These are phyloP conservation scores for Polydrusus pterygomalis DNA, from an alignment of 2,888 invertebrate genomes.

Conservation along the genomic window DNA sequence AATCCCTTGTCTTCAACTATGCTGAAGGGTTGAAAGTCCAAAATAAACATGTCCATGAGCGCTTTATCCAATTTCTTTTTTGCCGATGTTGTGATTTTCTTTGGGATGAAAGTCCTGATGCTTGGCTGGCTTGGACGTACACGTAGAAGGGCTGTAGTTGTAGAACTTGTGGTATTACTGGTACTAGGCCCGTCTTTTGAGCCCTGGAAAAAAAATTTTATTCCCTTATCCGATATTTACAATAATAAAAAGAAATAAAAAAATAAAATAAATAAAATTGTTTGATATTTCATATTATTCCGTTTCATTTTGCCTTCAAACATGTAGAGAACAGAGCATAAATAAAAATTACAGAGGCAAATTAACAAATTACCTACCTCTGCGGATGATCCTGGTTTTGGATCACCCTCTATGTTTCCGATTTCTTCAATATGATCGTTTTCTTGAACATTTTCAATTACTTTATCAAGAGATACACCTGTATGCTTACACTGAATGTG, in stretches of 20 bases:
- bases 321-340: too few species aligned
- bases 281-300: too few species aligned
- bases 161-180: too few species aligned
- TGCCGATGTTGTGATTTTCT: not conserved
- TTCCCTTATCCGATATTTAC: too few species aligned
- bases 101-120: conserved; percentile 9
- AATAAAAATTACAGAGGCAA: too few species aligned
- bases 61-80: conserved; percentile 9
- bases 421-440: too few species aligned
- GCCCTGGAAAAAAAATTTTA: too few species aligned
- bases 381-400: not conserved
- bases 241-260: not conserved
- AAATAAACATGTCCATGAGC: not conserved
- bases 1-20: too few species aligned
- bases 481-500: conserved; percentile 8
- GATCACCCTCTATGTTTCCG: not conserved
- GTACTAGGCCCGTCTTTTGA: not conserved
- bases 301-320: too few species aligned
- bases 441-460: not conserved
- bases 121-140: not conserved
- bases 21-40: conserved; percentile 7
- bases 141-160: not conserved
- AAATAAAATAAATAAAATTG: not conserved
- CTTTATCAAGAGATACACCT: not conserved
- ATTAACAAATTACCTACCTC: not conserved